Evolutionary conservation across 2,888 invertebrate genomes (phyloP), one percentile per base, ranked within the genome.

Genomic region (Subacronicta megacephala): DNA sequence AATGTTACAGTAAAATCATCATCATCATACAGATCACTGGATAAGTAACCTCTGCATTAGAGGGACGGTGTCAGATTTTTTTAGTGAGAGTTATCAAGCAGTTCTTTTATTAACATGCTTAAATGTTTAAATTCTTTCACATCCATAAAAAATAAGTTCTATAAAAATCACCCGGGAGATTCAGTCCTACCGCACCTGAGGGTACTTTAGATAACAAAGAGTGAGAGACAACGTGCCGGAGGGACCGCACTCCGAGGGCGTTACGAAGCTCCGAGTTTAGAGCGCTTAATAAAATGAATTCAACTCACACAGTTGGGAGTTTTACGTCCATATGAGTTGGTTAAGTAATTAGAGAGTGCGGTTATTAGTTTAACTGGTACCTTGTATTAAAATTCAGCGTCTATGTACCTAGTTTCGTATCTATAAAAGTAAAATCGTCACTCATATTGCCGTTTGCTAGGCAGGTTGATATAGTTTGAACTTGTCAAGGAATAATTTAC

Each of bases 151-250:
- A 13, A 46, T 33, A 45, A 43, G 13, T 56, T 59, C 9, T 33
- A 68, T 37, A 38, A 66, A 46, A 65, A n/a, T n/a, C n/a, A n/a
- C n/a, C 42, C 40, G 10, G 26, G 17, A 55, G 58, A 44, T 31
- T 50, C 42, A 38, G 44, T 49, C 47, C 31, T 51, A 50, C 36
- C 57, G 17, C 58, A 73, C 62, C 65, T 59, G 60, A 68, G 65
- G 59, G 57, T 43, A 53, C 69, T 76, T 60, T 42, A 53, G 57
- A 56, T 72, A 77, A 76, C 75, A 76, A 77, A 69, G 75, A 65
- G 75, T 35, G 40, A 20, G 18, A 59, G 51, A 44, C 50, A 43
- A 36, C 44, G 49, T 49, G 35, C 9, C 16, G 17, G 40, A 44
- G 40, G 38, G 37, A 29, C 29, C 12, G 31, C 43, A n/a, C 23